Evolutionary conservation across 1,140 invertebrate genomes (phyloP).

Genomic region (Penaeus indicus): DNA sequence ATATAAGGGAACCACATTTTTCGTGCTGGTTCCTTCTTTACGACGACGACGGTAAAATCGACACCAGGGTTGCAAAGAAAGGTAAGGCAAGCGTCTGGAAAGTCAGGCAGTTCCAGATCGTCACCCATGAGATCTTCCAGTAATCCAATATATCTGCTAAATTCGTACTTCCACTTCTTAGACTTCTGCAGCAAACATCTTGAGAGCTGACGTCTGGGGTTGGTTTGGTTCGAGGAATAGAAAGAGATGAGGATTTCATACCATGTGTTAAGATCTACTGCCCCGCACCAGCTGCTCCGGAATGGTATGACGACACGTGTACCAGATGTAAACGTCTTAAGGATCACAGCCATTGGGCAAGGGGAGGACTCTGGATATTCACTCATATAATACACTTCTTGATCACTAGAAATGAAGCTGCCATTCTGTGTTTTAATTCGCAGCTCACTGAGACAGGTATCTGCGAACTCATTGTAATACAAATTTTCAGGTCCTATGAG

Average conservation of each 20-base stretch:
- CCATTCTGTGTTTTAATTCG: no score
- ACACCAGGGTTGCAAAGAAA: background rate
- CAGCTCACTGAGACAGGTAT: no score
- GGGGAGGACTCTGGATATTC: background rate
- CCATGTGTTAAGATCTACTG: background rate
- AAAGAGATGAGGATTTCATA: background rate
- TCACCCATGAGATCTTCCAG: background rate
- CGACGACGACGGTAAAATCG: background rate
- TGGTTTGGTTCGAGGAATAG: background rate
- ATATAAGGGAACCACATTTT: background rate
- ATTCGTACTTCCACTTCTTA: background rate
- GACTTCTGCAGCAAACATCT: background rate
- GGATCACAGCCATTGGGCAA: background rate
- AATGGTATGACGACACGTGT: constrained; percentile 7
- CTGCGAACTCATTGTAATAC: no score
- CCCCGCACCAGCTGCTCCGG: background rate
- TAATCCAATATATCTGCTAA: background rate
- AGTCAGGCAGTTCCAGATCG: background rate
- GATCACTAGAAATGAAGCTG: no score
- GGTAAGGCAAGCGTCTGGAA: background rate
- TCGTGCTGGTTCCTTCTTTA: background rate
- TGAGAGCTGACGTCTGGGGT: background rate
- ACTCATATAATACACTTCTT: no score
- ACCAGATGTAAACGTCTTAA: background rate
- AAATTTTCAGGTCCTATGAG: no score